Percentiles rank a stretch among this genome's conserved stretches.
Conservation (phyloP, 1,140 invertebrate species). For the Aricia agestis region DNA sequence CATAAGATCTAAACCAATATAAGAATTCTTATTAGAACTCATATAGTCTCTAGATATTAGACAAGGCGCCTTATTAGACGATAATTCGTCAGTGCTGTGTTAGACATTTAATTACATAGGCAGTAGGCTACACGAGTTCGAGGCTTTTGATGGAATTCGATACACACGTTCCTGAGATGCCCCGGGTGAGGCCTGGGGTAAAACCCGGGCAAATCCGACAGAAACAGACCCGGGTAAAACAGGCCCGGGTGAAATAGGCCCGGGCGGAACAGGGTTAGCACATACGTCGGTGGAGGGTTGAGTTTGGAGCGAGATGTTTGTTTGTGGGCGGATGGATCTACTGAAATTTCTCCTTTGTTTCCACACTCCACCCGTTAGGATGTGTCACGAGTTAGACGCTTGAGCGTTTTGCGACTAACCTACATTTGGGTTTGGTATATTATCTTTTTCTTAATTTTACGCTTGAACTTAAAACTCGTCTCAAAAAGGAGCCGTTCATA, state of each 20-base stretch:
- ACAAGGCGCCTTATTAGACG: conserved; percentile 3
- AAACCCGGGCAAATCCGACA: background rate
- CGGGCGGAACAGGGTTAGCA: conserved; percentile 17
- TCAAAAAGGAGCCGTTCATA: no score
- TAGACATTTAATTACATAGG: conserved; percentile 6
- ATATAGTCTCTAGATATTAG: background rate
- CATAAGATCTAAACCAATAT: background rate
- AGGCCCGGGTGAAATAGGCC: background rate
- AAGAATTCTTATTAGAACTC: background rate
- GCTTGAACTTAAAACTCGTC: no score
- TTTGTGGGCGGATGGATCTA: conserved; percentile 67
- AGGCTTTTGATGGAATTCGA: conserved; percentile 16
- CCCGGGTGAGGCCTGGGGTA: background rate
- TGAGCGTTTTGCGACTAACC: conserved; percentile 15
- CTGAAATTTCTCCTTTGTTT: conserved; percentile 70
- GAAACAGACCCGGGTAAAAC: no score
- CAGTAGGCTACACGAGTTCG: background rate
- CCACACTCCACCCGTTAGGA: conserved; percentile 47
- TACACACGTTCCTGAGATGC: conserved; percentile 3
- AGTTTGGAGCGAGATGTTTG: conserved; percentile 47
- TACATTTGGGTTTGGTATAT: no score
- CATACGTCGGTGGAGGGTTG: conserved; percentile 18
- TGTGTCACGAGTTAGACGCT: conserved; percentile 18
- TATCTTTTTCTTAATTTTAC: no score
- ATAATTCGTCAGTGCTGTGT: background rate